These are phyloP conservation scores for Hydrozoanthus tunicans DNA, from an alignment of 64 coral and sea anemone genomes.

Conservation along the genomic window DNA sequence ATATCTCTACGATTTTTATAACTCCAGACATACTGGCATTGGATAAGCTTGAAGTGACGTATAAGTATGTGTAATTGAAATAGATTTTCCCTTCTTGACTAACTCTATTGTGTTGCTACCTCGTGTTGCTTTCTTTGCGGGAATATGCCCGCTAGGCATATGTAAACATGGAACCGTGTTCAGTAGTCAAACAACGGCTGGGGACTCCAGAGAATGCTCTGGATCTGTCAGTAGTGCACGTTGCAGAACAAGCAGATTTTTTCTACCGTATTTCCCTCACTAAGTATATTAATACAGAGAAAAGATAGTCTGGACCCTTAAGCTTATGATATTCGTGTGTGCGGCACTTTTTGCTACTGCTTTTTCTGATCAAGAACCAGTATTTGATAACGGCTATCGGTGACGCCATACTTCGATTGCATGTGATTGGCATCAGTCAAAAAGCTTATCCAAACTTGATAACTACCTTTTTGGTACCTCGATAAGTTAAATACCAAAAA, in stretches of 20 bases:
- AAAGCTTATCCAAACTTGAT: neutral
- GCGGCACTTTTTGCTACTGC: neutral
- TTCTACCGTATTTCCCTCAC: neutral
- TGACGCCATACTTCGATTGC: slow-evolving; percentile 9
- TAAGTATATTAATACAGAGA: neutral
- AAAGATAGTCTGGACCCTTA: neutral
- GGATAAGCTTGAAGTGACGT: neutral
- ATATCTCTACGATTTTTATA: neutral
- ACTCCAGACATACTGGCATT: neutral
- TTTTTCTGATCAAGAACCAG: neutral
- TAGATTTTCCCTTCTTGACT: neutral
- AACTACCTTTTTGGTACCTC: neutral
- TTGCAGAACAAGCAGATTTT: neutral
- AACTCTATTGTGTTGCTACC: slow-evolving; percentile 5
- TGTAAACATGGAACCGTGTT: slow-evolving; percentile 4
- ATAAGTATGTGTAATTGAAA: neutral
- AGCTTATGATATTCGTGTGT: neutral
- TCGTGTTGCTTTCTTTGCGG: neutral
- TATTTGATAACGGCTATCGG: neutral
- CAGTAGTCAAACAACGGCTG: neutral
- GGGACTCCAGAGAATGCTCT: neutral
- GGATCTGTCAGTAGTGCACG: no score
- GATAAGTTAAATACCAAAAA: neutral
- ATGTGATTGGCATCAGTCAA: neutral
- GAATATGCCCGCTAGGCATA: slow-evolving; percentile 4